Conservation (phyloP, 2,888 invertebrate genomes). For the Herminia tarsipennalis region DNA sequence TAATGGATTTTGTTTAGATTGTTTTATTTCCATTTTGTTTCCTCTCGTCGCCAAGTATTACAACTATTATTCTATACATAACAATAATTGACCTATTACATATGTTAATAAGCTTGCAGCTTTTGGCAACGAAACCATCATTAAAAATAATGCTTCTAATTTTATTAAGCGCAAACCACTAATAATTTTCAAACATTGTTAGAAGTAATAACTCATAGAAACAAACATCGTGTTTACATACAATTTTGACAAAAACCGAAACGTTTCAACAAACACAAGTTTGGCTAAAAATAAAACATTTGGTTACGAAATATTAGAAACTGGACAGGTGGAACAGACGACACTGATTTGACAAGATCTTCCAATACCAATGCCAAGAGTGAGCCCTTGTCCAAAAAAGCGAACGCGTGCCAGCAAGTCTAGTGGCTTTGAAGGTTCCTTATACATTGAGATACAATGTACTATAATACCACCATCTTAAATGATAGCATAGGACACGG, state of each 20-base stretch:
- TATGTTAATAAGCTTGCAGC: constrained; percentile 4
- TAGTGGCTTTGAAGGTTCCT: too few relatives aligned
- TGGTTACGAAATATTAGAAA: neutral
- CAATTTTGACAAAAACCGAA: constrained; percentile 1
- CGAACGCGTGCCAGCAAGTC: constrained; percentile 22
- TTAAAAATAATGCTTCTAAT: constrained; percentile 21
- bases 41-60: too few relatives aligned
- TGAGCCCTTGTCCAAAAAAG: constrained; percentile 26
- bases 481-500: too few relatives aligned
- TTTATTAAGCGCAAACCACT: constrained; percentile 28
- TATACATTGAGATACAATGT: too few relatives aligned
- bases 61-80: neutral
- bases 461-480: too few relatives aligned
- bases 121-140: constrained; percentile 32
- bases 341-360: constrained; percentile 24
- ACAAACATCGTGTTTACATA: constrained; percentile 1
- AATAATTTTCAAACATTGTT: constrained; percentile 32
- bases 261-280: constrained; percentile 1
- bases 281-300: constrained; percentile 1
- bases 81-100: neutral
- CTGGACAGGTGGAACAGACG: constrained; percentile 13
- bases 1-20: too few relatives aligned
- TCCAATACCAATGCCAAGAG: constrained; percentile 50
- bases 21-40: too few relatives aligned
- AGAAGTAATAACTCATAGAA: constrained; percentile 6